These are phyloP conservation scores for Nautilus pompilius DNA, from an alignment of 1,140 invertebrate species.

Conservation along the genomic window DNA sequence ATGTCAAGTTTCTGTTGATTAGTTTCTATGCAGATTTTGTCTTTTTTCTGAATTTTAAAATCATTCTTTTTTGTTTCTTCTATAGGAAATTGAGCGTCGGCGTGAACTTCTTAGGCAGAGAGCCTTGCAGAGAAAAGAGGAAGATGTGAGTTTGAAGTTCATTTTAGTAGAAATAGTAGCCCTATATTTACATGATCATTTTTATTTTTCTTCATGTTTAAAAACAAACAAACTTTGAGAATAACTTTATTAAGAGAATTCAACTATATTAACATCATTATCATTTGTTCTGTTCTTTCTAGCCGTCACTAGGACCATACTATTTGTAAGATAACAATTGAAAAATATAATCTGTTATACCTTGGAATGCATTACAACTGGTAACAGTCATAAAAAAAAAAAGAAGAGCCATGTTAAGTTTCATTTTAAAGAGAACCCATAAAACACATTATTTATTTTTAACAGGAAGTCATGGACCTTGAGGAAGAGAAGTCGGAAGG, in stretches of 20 bases:
- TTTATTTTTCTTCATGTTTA: not conserved
- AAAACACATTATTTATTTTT: constrained; percentile 10
- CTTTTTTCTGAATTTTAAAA: not conserved
- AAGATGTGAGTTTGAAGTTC: constrained; percentile 46
- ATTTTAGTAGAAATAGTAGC: not conserved
- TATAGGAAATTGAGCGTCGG: constrained; percentile 73
- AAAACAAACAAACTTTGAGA: not conserved
- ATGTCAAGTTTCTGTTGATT: not conserved
- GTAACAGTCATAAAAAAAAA: too few relatives aligned
- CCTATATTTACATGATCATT: not conserved
- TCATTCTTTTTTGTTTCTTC: not conserved
- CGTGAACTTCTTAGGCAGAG: constrained; percentile 69
- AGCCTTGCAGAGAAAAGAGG: constrained; percentile 67
- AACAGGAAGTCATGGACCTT: constrained; percentile 60
- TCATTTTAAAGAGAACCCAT: too few relatives aligned
- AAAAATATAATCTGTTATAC: too few relatives aligned
- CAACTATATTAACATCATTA: not conserved
- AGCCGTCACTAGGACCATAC: not conserved
- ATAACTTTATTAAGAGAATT: not conserved
- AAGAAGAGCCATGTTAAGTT: too few relatives aligned
- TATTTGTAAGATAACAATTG: too few relatives aligned
- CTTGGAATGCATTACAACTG: too few relatives aligned
- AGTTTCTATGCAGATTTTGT: constrained; percentile 1
- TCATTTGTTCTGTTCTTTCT: not conserved
- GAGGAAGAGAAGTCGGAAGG: constrained; percentile 73